A percentile compares a stretch with the other conserved stretches of the same genome.
Conservation (phyloP, 2,797 vertebrate genomes). For the Danio jaintianensis region DNA sequence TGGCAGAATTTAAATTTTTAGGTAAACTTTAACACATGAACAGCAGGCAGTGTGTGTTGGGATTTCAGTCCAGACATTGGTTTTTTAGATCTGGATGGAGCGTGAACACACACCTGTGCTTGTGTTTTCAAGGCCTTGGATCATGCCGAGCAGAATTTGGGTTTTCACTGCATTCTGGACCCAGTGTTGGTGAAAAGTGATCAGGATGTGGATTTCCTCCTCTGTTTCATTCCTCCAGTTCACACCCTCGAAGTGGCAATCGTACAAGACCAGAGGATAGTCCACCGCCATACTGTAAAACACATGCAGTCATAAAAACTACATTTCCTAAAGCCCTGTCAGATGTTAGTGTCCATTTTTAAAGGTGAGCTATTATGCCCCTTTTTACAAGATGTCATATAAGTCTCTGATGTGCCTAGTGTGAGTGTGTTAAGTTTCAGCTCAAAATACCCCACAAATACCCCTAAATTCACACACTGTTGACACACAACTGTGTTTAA, state of each 20-base stretch:
- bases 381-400: too few relatives aligned
- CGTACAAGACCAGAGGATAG: slow-evolving; percentile 89
- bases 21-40: too few relatives aligned
- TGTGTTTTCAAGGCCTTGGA: slow-evolving; percentile 80
- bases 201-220: slow-evolving; percentile 79
- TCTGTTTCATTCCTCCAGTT: slow-evolving; percentile 83
- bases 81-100: neutral
- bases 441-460: too few relatives aligned
- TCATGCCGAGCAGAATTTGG: slow-evolving; percentile 85
- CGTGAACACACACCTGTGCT: slow-evolving; percentile 55
- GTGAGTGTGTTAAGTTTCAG: too few relatives aligned
- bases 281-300: slow-evolving; percentile 91
- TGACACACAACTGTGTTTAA: too few relatives aligned
- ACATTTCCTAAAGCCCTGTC: too few relatives aligned
- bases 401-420: too few relatives aligned
- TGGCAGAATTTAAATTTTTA: too few relatives aligned
- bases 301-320: neutral
- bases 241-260: slow-evolving; percentile 88
- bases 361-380: too few relatives aligned
- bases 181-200: slow-evolving; percentile 88
- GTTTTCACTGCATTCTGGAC: slow-evolving; percentile 84
- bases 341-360: too few relatives aligned
- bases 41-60: neutral
- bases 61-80: neutral
- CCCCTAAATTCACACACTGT: too few relatives aligned